Evolutionary conservation across 2,888 invertebrate genomes (phyloP), one percentile per base, ranked within the genome.

Genomic region (Hirtodrosophila alboralis): DNA sequence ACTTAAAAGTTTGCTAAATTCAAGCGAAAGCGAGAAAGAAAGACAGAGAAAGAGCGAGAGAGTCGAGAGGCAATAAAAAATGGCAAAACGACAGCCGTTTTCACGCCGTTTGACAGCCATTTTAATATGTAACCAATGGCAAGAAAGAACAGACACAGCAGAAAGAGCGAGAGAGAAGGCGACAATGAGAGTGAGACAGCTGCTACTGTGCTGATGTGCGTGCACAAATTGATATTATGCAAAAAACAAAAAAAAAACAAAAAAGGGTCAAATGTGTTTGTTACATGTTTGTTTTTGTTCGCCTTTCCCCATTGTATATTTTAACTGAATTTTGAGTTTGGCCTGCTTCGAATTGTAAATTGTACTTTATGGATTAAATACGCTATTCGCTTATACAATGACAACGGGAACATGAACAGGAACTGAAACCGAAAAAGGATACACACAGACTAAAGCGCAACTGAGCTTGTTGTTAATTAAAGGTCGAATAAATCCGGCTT

Each of bases 341-440:
- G 16, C 26, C n/a, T 51, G 36, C 48, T 52, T 54, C 37, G 23
- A 7, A 7, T 23, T 8, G 2, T 47, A 84, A 84, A 79, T 77
- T 77, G 84, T 73, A 77, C 67, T 78, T 80, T 80, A 80, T 77
- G 81, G 61, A 63, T 64, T 62, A 84, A 77, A 84, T 66, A 62
- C 65, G 75, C 61, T 44, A 44, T 37, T 56, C 51, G 81, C 48
- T 74, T 68, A 57, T 47, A 9, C 64, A 80, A 73, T 67, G 67
- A 45, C 48, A 65, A 38, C 60, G 48, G 28, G 21, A 59, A 45
- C 14, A 14, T n/a, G n/a, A n/a, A n/a, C n/a, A n/a, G n/a, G n/a
- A n/a, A n/a, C n/a, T n/a, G n/a, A n/a, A n/a, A n/a, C n/a, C n/a
- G 8, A 28, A 8, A 14, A 27, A 27, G 68, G 64, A 45, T 53